phyloP scores from a whole-genome alignment of 2,797 vertebrate species.

The Cyclura pinguis region DNA sequence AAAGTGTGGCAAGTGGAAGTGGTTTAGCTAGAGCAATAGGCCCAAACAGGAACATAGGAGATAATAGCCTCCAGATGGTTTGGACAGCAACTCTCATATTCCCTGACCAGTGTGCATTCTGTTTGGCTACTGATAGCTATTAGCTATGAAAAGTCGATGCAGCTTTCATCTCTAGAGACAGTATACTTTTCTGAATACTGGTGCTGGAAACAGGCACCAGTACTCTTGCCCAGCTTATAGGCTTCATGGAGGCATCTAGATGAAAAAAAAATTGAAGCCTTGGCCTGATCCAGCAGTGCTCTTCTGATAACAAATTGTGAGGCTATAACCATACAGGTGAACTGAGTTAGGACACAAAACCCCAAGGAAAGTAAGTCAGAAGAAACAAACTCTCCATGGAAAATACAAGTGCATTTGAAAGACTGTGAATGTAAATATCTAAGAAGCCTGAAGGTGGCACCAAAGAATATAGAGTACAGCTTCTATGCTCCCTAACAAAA shows the following conservation, averaged over 20 bases:
- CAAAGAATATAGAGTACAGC: neutral
- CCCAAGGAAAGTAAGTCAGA: neutral
- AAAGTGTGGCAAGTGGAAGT: neutral
- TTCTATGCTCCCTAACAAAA: neutral
- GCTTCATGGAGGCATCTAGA: neutral
- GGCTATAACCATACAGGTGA: too few species aligned
- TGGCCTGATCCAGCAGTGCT: neutral
- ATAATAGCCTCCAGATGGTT: neutral
- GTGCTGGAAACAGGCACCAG: neutral
- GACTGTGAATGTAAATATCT: neutral
- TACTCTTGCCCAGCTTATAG: too few species aligned
- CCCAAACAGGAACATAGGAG: neutral
- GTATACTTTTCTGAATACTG: neutral
- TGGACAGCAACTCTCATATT: neutral
- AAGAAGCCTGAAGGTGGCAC: slow-evolving; percentile 25
- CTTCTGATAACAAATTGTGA: neutral
- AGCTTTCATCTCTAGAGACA: neutral
- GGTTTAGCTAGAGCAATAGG: neutral
- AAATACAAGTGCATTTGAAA: neutral
- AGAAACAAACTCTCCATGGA: too few species aligned
- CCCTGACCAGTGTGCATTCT: neutral
- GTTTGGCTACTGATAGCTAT: too few species aligned
- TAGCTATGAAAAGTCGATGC: neutral
- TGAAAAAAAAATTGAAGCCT: neutral
- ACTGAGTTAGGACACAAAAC: neutral